phyloP scores from a whole-genome alignment of 1,140 invertebrate species.

The Thaumetopoea pityocampa region DNA sequence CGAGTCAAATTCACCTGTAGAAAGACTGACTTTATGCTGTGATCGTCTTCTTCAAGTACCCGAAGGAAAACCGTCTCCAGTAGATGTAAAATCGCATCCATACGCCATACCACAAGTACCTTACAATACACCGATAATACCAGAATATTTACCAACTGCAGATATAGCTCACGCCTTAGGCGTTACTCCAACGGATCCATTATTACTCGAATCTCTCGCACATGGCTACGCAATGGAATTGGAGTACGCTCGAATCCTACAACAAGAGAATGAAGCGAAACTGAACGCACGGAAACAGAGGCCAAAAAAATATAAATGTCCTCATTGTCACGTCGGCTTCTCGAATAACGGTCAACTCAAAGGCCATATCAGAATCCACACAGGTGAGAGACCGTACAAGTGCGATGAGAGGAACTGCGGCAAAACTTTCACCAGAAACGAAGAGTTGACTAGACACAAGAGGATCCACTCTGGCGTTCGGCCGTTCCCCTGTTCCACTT shows the following conservation, averaged over 20 bases:
- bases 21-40: constrained; percentile 52
- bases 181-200: constrained; percentile 68
- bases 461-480: constrained; percentile 91
- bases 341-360: constrained; percentile 95
- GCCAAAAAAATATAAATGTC: constrained; percentile 92
- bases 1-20: constrained; percentile 40
- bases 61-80: constrained; percentile 13
- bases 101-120: constrained; percentile 18
- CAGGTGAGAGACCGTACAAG: constrained; percentile 91
- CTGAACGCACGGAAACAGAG: constrained; percentile 84
- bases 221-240: constrained; percentile 79
- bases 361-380: constrained; percentile 94
- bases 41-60: constrained; percentile 53
- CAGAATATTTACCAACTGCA: constrained; percentile 54
- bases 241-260: constrained; percentile 80
- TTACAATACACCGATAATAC: constrained; percentile 42
- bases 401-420: constrained; percentile 90
- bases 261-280: constrained; percentile 81
- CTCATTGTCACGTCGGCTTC: constrained; percentile 91
- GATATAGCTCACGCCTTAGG: constrained; percentile 73
- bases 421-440: constrained; percentile 94
- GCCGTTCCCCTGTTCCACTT: constrained; percentile 86
- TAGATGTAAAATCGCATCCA: constrained; percentile 8
- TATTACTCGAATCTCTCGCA: constrained; percentile 72
- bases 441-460: constrained; percentile 93